Conservation (phyloP, 1,140 invertebrate genomes). For the Drosophila rufa region DNA sequence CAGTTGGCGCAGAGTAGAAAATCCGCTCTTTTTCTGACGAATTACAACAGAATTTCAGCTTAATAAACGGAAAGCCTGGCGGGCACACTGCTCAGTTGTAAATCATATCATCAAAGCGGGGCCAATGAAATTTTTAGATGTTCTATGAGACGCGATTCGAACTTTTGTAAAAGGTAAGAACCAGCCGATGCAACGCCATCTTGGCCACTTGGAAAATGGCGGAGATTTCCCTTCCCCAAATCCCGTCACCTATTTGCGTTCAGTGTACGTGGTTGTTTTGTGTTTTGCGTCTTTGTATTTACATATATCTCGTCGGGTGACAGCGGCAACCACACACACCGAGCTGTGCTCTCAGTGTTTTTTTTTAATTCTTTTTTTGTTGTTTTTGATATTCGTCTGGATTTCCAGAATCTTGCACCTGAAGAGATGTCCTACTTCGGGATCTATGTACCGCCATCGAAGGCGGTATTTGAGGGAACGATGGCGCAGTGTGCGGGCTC, state of each 20-base stretch:
- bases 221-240: not conserved
- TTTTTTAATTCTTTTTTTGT: not conserved
- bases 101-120: conserved; percentile 8
- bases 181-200: not conserved
- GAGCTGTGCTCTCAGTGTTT: not conserved
- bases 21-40: no score
- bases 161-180: conserved; percentile 8
- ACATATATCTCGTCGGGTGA: conserved; percentile 1
- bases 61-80: no score
- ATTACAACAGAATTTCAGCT: no score
- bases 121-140: conserved; percentile 2
- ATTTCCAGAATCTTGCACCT: conserved; percentile 9
- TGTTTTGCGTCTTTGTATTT: conserved; percentile 8
- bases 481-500: conserved; percentile 57
- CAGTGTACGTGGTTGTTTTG: conserved; percentile 4
- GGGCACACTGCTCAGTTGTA: not conserved
- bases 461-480: conserved; percentile 62
- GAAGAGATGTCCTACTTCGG: conserved; percentile 65
- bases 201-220: not conserved
- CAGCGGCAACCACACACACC: conserved; percentile 8
- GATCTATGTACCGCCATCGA: conserved; percentile 67
- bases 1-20: no score
- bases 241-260: not conserved
- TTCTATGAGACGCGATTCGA: conserved; percentile 5
- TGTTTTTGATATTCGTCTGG: not conserved